Evolutionary conservation across 2,888 invertebrate species (phyloP), one percentile per base, ranked within the genome.

Genomic region (Eledona agricola): DNA sequence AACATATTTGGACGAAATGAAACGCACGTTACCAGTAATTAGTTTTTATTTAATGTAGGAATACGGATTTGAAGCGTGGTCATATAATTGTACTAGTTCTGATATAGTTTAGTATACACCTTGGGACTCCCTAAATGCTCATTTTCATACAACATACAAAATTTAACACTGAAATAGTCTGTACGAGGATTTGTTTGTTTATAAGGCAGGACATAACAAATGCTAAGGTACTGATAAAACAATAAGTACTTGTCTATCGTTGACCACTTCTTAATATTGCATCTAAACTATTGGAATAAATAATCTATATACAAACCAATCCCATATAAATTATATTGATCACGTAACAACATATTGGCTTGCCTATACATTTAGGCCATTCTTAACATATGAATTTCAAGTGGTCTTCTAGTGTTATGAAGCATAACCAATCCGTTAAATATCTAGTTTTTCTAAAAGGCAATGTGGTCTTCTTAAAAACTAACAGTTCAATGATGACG

Each of bases 261-360:
- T 38, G 35, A 34, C 31, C 32, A 52, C 23, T 47, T 23, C n/a
- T 53, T 42, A 34, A 40, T 55, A 51, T 55, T 55, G 55, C 38
- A 50, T 40, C 34, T 63, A 53, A 40, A 53, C 13, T 62, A 62
- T 55, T 64, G 60, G 64, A 67, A 67, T 65, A 67, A 67, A 67
- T 67, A 64, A 63, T 61, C 55, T 66, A 67, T 67, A 57, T 64
- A 62, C 63, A 69, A 58, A 62, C 66, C 60, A 60, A 57, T 60
- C 63, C 66, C 64, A 61, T 62, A 64, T 42, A 64, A 61, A 62
- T 60, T 55, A 47, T 49, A 54, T 19, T 50, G 37, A 50, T 55
- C 55, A 55, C 50, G 37, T 35, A 54, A 35, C 37, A 29, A 50
- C 28, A 50, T 38, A 50, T 51, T 55, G 54, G 54, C 54, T 49